phyloP scores from a whole-genome alignment of 2,113 vertebrate genomes.

The Himantopus leucocephalus region DNA sequence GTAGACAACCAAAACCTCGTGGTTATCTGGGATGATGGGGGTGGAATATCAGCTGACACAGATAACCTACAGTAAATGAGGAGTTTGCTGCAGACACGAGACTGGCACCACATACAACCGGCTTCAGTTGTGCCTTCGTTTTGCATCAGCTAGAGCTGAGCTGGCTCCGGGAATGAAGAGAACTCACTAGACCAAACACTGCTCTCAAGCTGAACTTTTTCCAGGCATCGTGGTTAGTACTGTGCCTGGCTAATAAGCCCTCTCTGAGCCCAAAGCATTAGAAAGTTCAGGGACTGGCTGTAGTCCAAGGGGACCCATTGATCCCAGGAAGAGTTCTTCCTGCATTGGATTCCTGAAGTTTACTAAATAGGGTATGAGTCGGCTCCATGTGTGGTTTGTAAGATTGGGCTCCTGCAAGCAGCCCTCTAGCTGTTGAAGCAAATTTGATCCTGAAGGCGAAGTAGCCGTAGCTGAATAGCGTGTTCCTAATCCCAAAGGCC shows the following conservation, averaged over 20 bases:
- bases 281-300: not conserved
- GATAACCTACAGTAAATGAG: not conserved
- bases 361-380: not conserved
- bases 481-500: not conserved
- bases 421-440: not conserved
- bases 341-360: not conserved
- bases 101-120: accelerated
- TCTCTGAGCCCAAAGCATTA: not conserved
- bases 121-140: not conserved
- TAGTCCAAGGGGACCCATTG: not conserved
- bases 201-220: not conserved
- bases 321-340: not conserved
- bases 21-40: not conserved
- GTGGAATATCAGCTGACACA: not conserved
- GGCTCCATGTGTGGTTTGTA: not conserved
- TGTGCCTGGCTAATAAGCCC: not conserved
- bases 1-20: not conserved
- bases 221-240: not conserved
- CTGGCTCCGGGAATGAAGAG: not conserved
- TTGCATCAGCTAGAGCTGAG: not conserved
- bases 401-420: not conserved
- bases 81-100: not conserved
- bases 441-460: not conserved
- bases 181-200: not conserved
- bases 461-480: not conserved